These are phyloP conservation scores for Chionomys nivalis DNA, from an alignment of 2,113 vertebrate genomes.

Conservation along the genomic window DNA sequence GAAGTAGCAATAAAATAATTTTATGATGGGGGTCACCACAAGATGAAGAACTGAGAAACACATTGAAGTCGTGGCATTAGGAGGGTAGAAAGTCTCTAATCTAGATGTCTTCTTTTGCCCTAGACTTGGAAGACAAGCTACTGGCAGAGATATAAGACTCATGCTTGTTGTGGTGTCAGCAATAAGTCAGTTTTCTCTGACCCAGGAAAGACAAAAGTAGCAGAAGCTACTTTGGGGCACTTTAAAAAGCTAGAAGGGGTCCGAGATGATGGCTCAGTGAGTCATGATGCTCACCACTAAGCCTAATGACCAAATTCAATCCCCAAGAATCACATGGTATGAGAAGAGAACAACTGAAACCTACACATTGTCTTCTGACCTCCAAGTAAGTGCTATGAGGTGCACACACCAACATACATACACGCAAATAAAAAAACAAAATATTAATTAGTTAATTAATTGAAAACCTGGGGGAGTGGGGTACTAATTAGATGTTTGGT, in stretches of 20 bases:
- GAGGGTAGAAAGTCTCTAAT: not conserved
- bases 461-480: no score
- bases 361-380: not conserved
- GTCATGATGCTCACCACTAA: not conserved
- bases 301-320: not conserved
- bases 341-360: no score
- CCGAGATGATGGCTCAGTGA: not conserved
- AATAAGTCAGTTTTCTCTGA: slow-evolving; percentile 7
- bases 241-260: not conserved
- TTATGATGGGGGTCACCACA: not conserved
- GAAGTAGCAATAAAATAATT: not conserved
- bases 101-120: not conserved
- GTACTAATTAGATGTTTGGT: not conserved
- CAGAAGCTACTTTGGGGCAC: not conserved
- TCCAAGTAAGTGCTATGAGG: no score
- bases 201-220: not conserved
- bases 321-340: not conserved
- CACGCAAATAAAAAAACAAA: not conserved
- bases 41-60: not conserved
- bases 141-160: not conserved
- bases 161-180: not conserved
- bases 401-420: not conserved
- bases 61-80: not conserved
- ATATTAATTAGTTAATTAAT: not conserved
- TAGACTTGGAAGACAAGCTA: not conserved